These are phyloP conservation scores for Molanna angustata DNA, from an alignment of 2,888 invertebrate genomes.

Conservation along the genomic window DNA sequence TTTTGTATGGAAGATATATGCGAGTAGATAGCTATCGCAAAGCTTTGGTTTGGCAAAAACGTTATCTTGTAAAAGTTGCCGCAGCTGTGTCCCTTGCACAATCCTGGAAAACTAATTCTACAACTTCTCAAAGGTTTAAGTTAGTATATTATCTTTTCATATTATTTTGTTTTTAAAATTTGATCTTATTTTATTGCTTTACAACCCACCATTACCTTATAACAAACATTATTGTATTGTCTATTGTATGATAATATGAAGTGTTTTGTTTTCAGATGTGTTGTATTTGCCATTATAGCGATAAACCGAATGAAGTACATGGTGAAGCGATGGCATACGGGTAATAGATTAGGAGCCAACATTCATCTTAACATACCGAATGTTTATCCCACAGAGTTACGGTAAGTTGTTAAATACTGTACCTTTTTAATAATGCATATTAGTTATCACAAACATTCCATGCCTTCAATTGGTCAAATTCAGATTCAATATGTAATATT, in stretches of 20 bases:
- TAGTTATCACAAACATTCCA: no score
- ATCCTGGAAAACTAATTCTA: conserved; percentile 41
- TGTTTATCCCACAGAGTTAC: conserved; percentile 26
- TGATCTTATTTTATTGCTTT: no score
- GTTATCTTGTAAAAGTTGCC: conserved; percentile 73
- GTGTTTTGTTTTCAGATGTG: conserved; percentile 45
- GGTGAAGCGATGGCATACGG: conserved; percentile 61
- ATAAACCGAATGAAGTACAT: conserved; percentile 65
- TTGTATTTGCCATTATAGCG: conserved; percentile 56
- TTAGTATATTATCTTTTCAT: conserved; percentile 8
- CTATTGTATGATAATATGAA: no score
- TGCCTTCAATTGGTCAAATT: no score
- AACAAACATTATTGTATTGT: no score
- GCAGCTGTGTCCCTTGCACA: conserved; percentile 55
- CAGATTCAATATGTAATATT: no score
- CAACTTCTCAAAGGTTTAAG: conserved; percentile 40
- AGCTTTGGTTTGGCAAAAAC: conserved; percentile 87
- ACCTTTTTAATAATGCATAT: no score
- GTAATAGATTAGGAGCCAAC: conserved; percentile 55
- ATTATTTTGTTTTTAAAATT: no score
- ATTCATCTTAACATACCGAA: conserved; percentile 32
- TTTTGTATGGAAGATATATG: conserved; percentile 59
- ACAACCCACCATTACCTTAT: no score
- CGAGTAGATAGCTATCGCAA: conserved; percentile 83
- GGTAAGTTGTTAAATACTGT: conserved; percentile 22